Conservation (phyloP, 2,888 invertebrate species). For the Marronus borbonicus region DNA sequence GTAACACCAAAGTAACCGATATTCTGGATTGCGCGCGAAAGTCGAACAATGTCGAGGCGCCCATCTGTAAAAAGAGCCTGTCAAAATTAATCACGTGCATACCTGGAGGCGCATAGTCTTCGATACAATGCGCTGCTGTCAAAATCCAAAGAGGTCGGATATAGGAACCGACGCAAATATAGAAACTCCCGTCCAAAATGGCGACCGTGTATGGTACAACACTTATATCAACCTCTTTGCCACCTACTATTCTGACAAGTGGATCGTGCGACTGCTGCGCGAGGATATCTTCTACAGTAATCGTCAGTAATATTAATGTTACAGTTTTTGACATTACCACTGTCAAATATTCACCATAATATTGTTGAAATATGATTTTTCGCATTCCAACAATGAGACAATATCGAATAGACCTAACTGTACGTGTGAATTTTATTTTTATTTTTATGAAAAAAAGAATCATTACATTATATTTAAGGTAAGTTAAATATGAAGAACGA, state of each 20-base stretch:
- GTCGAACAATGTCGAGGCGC: neutral
- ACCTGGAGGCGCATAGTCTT: neutral
- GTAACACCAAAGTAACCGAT: neutral
- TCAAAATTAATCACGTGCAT: neutral
- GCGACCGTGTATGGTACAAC: constrained; percentile 13
- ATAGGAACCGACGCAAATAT: constrained; percentile 18
- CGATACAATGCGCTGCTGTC: constrained; percentile 31
- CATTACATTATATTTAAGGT: too few relatives aligned
- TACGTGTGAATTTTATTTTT: too few relatives aligned
- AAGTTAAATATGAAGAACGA: too few relatives aligned
- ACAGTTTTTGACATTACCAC: too few relatives aligned
- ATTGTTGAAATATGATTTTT: too few relatives aligned
- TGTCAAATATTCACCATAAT: too few relatives aligned
- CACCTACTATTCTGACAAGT: neutral
- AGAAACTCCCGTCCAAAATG: neutral
- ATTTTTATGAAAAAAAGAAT: too few relatives aligned
- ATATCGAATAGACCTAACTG: too few relatives aligned
- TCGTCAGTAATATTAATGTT: too few relatives aligned
- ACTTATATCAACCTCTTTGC: constrained; percentile 1
- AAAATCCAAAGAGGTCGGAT: constrained; percentile 16
- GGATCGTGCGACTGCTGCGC: neutral
- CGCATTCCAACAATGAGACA: too few relatives aligned
- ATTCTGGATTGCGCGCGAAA: neutral
- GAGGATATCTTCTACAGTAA: too few relatives aligned
- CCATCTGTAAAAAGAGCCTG: constrained; percentile 8